phyloP scores from a whole-genome alignment of 2,113 vertebrate genomes.

The Diadophis punctatus region DNA sequence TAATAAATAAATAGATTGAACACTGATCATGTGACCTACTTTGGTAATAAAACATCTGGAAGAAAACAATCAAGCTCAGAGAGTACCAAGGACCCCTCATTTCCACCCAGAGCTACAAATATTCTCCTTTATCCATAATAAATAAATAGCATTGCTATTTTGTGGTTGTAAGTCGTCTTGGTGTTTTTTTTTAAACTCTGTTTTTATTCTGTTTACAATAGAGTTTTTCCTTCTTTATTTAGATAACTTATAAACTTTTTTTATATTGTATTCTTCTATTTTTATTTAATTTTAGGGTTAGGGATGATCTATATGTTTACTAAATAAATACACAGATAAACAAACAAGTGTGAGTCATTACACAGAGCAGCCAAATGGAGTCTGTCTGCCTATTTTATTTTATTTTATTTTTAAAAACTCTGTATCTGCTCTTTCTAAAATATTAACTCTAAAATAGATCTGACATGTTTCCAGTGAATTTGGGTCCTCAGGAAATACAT shows the following conservation, averaged over 20 bases:
- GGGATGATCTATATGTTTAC: neutral
- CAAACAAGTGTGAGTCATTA: neutral
- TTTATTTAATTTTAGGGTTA: neutral
- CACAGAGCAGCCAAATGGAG: neutral
- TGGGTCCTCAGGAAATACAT: slow-evolving; percentile 46
- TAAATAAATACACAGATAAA: neutral
- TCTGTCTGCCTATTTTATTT: neutral
- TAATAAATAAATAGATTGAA: neutral
- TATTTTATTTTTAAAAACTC: neutral
- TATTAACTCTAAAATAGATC: slow-evolving; percentile 39
- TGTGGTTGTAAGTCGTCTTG: neutral
- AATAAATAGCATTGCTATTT: neutral
- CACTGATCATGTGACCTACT: neutral
- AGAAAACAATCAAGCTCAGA: neutral
- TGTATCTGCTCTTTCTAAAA: neutral
- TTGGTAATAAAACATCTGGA: neutral
- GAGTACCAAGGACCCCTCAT: neutral
- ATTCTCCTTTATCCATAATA: neutral
- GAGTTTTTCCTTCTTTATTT: too few relatives aligned
- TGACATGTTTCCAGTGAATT: slow-evolving; percentile 43
- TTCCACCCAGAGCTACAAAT: neutral
- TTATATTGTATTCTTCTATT: neutral
- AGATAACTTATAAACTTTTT: too few relatives aligned
- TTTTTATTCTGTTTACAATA: neutral
- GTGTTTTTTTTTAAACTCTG: neutral